Percentiles rank a stretch among this genome's conserved stretches.
These are phyloP conservation scores for Rhimphoctona megacephalus DNA, from an alignment of 2,888 invertebrate species.

Conservation along the genomic window DNA sequence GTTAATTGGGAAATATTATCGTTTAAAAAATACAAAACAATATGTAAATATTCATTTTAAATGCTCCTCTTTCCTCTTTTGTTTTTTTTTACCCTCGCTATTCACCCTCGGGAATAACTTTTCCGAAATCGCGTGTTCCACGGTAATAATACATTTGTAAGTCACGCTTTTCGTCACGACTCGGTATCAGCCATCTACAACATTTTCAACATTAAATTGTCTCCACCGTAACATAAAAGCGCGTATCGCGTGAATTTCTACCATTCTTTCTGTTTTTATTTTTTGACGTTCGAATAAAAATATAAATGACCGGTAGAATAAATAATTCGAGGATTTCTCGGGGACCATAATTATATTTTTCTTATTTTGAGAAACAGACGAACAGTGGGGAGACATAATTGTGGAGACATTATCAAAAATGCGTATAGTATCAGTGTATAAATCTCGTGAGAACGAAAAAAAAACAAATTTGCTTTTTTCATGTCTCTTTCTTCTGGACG, in stretches of 20 bases:
- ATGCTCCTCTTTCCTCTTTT: background rate
- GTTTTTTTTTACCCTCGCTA: background rate
- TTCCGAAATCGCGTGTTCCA: constrained; percentile 18
- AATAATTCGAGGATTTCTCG: background rate
- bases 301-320: background rate
- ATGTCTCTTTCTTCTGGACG: background rate
- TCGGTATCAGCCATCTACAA: constrained; percentile 2
- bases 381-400: background rate
- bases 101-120: background rate
- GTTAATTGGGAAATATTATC: background rate
- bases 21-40: background rate
- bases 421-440: constrained; percentile 19
- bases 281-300: background rate
- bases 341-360: background rate
- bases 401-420: background rate
- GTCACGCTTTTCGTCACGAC: constrained; percentile 3
- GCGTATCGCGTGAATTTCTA: background rate
- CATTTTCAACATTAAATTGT: constrained; percentile 2
- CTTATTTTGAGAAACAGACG: background rate
- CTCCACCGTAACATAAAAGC: background rate
- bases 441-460: constrained; percentile 10
- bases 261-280: background rate
- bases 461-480: background rate
- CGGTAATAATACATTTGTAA: constrained; percentile 3
- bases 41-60: background rate